phyloP scores from a whole-genome alignment of 2,888 invertebrate species.

The Clunio marinus region DNA sequence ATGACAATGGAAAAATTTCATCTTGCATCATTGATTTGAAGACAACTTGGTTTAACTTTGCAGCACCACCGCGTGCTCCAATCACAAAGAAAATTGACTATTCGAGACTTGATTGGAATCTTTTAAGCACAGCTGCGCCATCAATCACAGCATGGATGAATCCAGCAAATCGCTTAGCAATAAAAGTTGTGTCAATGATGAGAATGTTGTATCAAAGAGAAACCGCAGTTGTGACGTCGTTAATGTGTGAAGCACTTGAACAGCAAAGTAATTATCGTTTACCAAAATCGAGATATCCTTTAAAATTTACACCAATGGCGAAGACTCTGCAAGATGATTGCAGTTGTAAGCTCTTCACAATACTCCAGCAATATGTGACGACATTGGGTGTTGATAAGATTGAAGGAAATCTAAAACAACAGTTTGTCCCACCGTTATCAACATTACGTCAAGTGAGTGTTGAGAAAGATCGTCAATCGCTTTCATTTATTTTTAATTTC shows the following conservation, averaged over 20 bases:
- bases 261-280: slow-evolving; percentile 77
- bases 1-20: slow-evolving; percentile 69
- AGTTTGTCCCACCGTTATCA: slow-evolving; percentile 80
- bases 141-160: slow-evolving; percentile 98
- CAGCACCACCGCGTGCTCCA: slow-evolving; percentile 91
- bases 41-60: slow-evolving; percentile 95
- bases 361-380: slow-evolving; percentile 77
- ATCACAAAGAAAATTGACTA: slow-evolving; percentile 92
- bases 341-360: slow-evolving; percentile 87
- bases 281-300: slow-evolving; percentile 77
- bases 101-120: slow-evolving; percentile 92
- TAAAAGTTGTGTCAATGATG: slow-evolving; percentile 75
- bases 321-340: slow-evolving; percentile 93
- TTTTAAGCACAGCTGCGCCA: slow-evolving; percentile 91
- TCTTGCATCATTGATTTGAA: slow-evolving; percentile 85
- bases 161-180: slow-evolving; percentile 85
- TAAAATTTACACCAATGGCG: slow-evolving; percentile 79
- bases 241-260: slow-evolving; percentile 93
- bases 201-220: slow-evolving; percentile 73
- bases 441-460: slow-evolving; percentile 77
- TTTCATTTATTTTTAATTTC: not conserved
- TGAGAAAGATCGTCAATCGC: too few relatives aligned
- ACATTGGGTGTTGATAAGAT: slow-evolving; percentile 71
- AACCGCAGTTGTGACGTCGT: slow-evolving; percentile 84
- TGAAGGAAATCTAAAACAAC: slow-evolving; percentile 76